phyloP scores from a whole-genome alignment of 2,113 vertebrate genomes.

The Barnardius zonarius region DNA sequence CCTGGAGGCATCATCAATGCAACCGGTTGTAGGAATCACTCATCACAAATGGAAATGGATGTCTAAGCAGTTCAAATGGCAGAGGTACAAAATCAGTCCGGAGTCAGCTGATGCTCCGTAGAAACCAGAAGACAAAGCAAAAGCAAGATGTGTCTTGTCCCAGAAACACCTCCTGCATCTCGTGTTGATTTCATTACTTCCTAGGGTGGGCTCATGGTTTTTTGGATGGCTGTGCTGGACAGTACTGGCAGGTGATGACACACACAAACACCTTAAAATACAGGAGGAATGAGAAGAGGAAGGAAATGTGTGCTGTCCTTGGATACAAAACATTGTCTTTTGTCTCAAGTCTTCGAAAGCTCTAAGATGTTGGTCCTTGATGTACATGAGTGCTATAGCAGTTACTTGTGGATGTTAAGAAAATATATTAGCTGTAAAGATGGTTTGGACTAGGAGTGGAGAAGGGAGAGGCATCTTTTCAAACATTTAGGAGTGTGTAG shows the following conservation, averaged over 20 bases:
- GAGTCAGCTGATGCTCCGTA: not conserved
- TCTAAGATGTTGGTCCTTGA: not conserved
- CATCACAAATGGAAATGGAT: not conserved
- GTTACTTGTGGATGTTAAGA: not conserved
- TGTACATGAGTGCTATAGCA: not conserved
- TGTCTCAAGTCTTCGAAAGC: not conserved
- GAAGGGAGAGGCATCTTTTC: not conserved
- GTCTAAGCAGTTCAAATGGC: not conserved
- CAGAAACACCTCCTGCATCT: not conserved
- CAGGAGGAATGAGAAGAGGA: not conserved
- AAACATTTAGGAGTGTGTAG: not conserved
- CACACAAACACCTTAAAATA: not conserved
- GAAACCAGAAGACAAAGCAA: not conserved
- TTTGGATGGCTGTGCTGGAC: not conserved
- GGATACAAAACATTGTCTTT: not conserved
- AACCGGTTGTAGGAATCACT: not conserved
- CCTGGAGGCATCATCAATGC: not conserved
- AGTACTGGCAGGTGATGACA: not conserved
- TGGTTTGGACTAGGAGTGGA: not conserved
- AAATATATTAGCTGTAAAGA: not conserved
- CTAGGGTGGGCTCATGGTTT: not conserved
- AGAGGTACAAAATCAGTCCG: not conserved
- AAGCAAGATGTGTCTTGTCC: not conserved
- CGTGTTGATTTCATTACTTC: not conserved
- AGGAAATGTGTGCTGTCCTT: not conserved